A percentile compares a stretch with the other conserved stretches of the same genome.
Evolutionary conservation across 1,140 invertebrate species (phyloP).

Genomic region (Diorhabda carinulata): DNA sequence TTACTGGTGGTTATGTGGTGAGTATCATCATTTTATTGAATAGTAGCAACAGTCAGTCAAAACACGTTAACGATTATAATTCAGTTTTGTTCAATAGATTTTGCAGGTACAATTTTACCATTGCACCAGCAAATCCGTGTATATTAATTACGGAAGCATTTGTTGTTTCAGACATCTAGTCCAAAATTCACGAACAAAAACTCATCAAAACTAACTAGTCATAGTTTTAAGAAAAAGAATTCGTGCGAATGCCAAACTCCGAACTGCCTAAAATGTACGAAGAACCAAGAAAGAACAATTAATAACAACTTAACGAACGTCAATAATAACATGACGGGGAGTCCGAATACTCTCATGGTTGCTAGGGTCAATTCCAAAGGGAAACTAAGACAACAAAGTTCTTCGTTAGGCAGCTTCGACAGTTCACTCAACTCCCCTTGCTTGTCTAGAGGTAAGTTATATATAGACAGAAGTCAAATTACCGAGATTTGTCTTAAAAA

Average conservation of each 20-base stretch:
- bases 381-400: conserved; percentile 59
- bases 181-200: conserved; percentile 30
- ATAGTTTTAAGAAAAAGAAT: conserved; percentile 22
- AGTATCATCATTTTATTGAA: not conserved
- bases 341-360: conserved; percentile 48
- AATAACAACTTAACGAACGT: conserved; percentile 42
- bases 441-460: conserved; percentile 56
- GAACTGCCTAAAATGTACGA: conserved; percentile 38
- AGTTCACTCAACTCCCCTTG: conserved; percentile 56
- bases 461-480: not conserved
- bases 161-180: conserved; percentile 18
- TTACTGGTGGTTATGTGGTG: conserved; percentile 3
- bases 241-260: conserved; percentile 38
- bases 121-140: too few species aligned
- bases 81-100: too few species aligned
- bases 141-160: too few species aligned
- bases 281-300: conserved; percentile 35
- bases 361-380: conserved; percentile 46
- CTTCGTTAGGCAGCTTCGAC: conserved; percentile 60
- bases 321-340: conserved; percentile 37
- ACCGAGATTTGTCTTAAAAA: too few species aligned
- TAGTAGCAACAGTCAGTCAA: too few species aligned
- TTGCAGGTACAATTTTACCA: too few species aligned
- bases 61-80: too few species aligned
- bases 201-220: conserved; percentile 30